Base-by-base conservation (phyloP, 2,797 vertebrate species). In the Tenualosa thibaudeaui region DNA sequence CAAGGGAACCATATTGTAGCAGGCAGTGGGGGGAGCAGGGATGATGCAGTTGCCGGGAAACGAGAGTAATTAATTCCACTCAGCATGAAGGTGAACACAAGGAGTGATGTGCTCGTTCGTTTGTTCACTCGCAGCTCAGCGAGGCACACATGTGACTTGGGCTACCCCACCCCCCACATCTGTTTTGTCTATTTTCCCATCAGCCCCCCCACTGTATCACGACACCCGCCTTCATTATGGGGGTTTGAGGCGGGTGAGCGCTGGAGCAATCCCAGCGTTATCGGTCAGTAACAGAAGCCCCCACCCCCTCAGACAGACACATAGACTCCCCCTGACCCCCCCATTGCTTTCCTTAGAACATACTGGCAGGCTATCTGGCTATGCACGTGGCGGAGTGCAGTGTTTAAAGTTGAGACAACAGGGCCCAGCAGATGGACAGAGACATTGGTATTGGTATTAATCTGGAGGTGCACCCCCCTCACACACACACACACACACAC, bases 11-110 rank as follows among this genome's bases (percentile, higher is more conserved):
- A 43, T 75, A 60, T 86, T 85, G 40, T 24, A 85, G 65, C 37
- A 85, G 78, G 26, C 86, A 78, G 83, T 37, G 71, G 81, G 83
- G 68, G 65, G 84, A 78, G 51, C 71, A 22, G 50, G 84, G 89
- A 87, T 89, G 68, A 13, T 83, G 84, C 15, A 84, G 89, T 91
- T 92, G 88, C 89, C 86, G 89, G 88, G 91, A 86, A 85, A 92
- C 84, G 56, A 12, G 56, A 83, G 86, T 87, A 91, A 88, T 89
- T 88, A 90, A 92, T 92, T 91, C 89, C 65, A 75, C 82, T 81
- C 82, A 81, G 87, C 82, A 71, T 71, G 81, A 89, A 88, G 86
- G 89, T 89, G 86, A 85, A 82, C 13, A n/a, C n/a, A 49, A 84
- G 58, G 88, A 85, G 86, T 88, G 85, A 84, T 53, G 82, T 82